A percentile compares a stretch with the other conserved stretches of the same genome.
phyloP scores from a whole-genome alignment of 2,888 invertebrate genomes.

The Bombyx huttoni region DNA sequence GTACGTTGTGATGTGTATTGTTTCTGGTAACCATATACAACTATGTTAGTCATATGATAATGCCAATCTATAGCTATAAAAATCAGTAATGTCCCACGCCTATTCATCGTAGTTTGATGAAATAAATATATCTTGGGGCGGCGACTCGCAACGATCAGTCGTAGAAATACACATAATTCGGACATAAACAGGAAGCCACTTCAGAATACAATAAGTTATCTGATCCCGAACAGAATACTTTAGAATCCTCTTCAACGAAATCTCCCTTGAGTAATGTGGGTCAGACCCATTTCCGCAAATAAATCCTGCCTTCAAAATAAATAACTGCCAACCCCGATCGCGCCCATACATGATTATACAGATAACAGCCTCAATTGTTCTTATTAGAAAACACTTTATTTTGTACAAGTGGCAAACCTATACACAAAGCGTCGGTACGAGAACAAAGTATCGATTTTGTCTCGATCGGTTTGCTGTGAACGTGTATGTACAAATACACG shows the following conservation, averaged over 20 bases:
- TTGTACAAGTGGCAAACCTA: background rate
- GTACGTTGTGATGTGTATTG: too few species aligned
- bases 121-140: background rate
- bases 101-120: too few species aligned
- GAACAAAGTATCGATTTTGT: background rate
- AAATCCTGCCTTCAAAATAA: constrained; percentile 60
- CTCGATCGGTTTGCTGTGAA: background rate
- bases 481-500: too few species aligned
- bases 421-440: background rate
- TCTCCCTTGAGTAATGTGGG: constrained; percentile 64
- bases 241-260: constrained; percentile 55
- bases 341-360: constrained; percentile 27
- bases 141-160: background rate
- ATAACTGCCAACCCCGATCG: constrained; percentile 40
- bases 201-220: constrained; percentile 49
- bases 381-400: constrained; percentile 21
- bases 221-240: constrained; percentile 47
- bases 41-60: too few species aligned
- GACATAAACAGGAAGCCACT: constrained; percentile 18
- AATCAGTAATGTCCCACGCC: too few species aligned
- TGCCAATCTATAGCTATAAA: too few species aligned
- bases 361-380: constrained; percentile 25
- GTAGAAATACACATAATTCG: constrained; percentile 3
- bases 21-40: too few species aligned
- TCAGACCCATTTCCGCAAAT: constrained; percentile 60